phyloP scores from a whole-genome alignment of 2,113 vertebrate species.

The Saccopteryx bilineata region DNA sequence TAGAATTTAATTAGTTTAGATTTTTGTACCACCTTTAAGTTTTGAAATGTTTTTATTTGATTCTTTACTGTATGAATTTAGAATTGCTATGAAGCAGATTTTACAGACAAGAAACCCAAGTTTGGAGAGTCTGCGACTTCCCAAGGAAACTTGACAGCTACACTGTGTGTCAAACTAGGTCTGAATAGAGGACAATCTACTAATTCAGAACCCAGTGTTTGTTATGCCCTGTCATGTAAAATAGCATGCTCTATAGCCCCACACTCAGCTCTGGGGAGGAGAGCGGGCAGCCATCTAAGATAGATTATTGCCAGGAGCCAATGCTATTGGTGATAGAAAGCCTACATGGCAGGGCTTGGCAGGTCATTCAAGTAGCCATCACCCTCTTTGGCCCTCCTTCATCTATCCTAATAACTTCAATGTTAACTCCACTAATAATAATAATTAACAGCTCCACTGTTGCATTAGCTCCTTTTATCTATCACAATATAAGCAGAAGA shows the following conservation, averaged over 20 bases:
- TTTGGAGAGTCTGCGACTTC: neutral
- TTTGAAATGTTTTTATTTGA: conserved; percentile 18
- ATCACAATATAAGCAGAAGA: neutral
- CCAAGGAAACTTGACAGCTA: neutral
- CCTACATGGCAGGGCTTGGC: neutral
- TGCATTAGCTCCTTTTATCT: neutral
- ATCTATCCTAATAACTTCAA: neutral
- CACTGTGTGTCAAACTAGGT: neutral
- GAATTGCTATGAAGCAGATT: neutral
- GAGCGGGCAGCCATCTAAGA: neutral
- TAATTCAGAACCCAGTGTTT: neutral
- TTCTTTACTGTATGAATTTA: neutral
- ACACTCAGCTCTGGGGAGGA: neutral
- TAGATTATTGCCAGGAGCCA: neutral
- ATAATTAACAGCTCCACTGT: neutral
- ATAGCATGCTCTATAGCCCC: neutral
- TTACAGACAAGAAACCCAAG: neutral
- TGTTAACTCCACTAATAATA: neutral
- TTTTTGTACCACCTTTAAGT: neutral
- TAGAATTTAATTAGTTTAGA: neutral
- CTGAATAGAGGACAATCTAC: neutral
- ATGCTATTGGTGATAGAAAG: neutral
- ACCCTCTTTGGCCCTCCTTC: neutral
- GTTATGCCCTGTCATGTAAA: accelerated
- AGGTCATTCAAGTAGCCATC: neutral